phyloP scores from a whole-genome alignment of 2,888 invertebrate species.

The Parnassius smintheus region DNA sequence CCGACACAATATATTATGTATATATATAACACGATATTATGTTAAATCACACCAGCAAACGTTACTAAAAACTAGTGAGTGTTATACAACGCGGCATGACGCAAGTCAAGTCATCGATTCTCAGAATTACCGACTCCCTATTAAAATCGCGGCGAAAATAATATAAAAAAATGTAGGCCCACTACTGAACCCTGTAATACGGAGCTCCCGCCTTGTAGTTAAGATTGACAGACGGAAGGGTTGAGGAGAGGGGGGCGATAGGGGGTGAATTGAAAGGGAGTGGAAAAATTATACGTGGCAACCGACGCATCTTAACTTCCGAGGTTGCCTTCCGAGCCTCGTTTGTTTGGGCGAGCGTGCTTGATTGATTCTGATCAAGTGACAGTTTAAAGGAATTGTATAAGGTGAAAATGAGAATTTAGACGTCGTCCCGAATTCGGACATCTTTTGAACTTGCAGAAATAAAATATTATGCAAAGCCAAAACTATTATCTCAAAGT shows the following conservation, averaged over 20 bases:
- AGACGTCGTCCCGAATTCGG: too few species aligned
- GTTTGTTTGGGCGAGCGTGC: constrained; percentile 43
- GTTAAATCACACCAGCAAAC: constrained; percentile 27
- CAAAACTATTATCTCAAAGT: too few species aligned
- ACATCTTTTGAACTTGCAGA: too few species aligned
- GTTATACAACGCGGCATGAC: constrained; percentile 37
- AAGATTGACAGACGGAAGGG: constrained; percentile 80
- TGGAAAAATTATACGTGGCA: constrained; percentile 78
- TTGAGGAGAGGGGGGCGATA: constrained; percentile 58
- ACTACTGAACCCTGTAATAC: constrained; percentile 64
- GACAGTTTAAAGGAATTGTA: neutral
- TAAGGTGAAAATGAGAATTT: neutral
- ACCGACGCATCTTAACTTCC: constrained; percentile 79
- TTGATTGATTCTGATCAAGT: constrained; percentile 24
- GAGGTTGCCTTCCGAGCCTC: constrained; percentile 59
- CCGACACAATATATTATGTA: too few species aligned
- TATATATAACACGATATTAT: too few species aligned
- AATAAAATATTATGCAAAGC: too few species aligned
- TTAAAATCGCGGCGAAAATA: constrained; percentile 61
- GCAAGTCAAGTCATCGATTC: constrained; percentile 67
- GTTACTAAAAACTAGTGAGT: constrained; percentile 34
- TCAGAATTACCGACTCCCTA: constrained; percentile 57
- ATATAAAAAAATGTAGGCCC: constrained; percentile 60
- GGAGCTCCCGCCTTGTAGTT: constrained; percentile 69
- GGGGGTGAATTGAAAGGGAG: constrained; percentile 72